phyloP scores from a whole-genome alignment of 2,113 vertebrate genomes.

The Gymnorhina tibicen region DNA sequence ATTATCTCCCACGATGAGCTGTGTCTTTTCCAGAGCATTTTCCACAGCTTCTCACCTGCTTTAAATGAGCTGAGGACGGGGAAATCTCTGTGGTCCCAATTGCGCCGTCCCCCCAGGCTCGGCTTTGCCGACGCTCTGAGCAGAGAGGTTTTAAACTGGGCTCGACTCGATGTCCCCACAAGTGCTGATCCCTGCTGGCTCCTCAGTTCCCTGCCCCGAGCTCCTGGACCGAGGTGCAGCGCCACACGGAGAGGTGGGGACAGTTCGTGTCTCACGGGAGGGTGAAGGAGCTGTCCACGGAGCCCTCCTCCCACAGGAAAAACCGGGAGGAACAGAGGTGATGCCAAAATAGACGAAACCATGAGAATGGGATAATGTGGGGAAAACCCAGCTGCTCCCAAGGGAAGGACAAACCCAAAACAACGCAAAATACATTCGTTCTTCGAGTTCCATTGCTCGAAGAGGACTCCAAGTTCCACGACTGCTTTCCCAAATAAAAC shows the following conservation, averaged over 20 bases:
- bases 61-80: neutral
- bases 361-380: neutral
- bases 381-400: slow-evolving; percentile 9
- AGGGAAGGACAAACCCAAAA: neutral
- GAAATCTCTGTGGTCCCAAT: accelerated
- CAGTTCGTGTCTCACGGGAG: neutral
- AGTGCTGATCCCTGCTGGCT: neutral
- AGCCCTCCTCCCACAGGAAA: neutral
- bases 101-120: neutral
- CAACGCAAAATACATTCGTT: accelerated
- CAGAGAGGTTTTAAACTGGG: neutral
- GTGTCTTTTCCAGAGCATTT: neutral
- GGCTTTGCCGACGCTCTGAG: neutral
- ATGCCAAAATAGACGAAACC: neutral
- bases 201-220: accelerated
- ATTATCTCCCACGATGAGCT: neutral
- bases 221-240: accelerated
- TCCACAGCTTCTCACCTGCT: slow-evolving; percentile 7
- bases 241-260: accelerated
- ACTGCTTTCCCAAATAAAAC: neutral
- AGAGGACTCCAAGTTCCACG: neutral
- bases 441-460: neutral
- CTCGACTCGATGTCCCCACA: accelerated
- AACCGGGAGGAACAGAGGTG: neutral
- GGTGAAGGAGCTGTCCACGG: accelerated